A percentile compares a stretch with the other conserved stretches of the same genome.
Conservation (phyloP, 1,140 invertebrate species). For the Tigriopus japonicus region DNA sequence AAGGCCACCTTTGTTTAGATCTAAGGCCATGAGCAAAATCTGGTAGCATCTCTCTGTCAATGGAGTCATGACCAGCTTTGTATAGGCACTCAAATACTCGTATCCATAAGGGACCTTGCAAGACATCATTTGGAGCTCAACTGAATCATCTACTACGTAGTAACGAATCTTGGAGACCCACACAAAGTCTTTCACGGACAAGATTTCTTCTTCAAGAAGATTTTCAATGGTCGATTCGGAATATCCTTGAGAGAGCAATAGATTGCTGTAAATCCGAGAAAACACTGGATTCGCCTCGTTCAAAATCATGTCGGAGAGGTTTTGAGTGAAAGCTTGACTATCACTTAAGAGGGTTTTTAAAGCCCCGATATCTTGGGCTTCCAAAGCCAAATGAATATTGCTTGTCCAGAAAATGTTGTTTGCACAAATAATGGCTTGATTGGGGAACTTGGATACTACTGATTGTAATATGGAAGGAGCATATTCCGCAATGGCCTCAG, state of each 20-base stretch:
- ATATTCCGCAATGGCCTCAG: slow-evolving; percentile 5
- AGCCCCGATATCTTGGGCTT: background rate
- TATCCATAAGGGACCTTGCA: slow-evolving; percentile 74
- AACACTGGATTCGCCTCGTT: background rate
- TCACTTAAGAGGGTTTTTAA: slow-evolving; percentile 16
- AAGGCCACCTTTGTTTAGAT: slow-evolving; percentile 53
- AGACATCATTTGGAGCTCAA: slow-evolving; percentile 78
- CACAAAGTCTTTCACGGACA: slow-evolving; percentile 56
- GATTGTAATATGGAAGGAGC: background rate
- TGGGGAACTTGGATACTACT: background rate
- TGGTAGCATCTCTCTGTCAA: slow-evolving; percentile 75
- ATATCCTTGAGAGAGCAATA: slow-evolving; percentile 77
- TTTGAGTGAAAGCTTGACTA: slow-evolving; percentile 1
- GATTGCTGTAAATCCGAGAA: slow-evolving; percentile 36
- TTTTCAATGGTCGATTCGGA: slow-evolving; percentile 43
- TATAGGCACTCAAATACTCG: slow-evolving; percentile 78
- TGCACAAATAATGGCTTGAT: background rate
- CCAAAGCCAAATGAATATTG: background rate
- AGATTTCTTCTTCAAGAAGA: slow-evolving; percentile 29
- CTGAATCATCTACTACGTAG: slow-evolving; percentile 62
- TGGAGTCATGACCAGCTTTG: slow-evolving; percentile 66
- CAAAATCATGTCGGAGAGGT: background rate
- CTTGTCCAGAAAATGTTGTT: slow-evolving; percentile 5
- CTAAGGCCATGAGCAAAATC: slow-evolving; percentile 73
- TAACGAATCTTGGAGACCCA: slow-evolving; percentile 83